Conservation (phyloP, 1,140 invertebrate genomes). For the Brachionus plicatilis region DNA sequence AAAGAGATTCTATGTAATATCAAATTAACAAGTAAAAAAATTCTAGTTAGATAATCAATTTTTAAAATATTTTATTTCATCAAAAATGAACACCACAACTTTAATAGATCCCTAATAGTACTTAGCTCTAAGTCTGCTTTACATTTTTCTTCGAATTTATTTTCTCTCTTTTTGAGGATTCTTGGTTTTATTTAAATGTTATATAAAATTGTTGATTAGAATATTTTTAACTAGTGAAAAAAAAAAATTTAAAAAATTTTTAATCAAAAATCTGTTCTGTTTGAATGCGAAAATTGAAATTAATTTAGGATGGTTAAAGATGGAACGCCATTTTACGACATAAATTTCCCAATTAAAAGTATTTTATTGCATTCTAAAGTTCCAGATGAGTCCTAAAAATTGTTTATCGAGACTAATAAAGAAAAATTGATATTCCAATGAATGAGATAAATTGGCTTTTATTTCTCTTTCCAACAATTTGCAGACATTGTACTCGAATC, state of each 20-base stretch:
- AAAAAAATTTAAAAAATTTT: neutral
- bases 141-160: neutral
- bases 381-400: conserved; percentile 22
- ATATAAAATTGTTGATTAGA: neutral
- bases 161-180: neutral
- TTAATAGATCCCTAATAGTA: neutral
- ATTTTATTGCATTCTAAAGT: neutral
- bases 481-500: neutral
- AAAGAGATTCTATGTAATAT: neutral
- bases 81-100: neutral
- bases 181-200: neutral
- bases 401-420: neutral
- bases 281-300: neutral
- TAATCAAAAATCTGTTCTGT: neutral
- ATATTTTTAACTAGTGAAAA: neutral
- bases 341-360: neutral
- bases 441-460: neutral
- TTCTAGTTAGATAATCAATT: neutral
- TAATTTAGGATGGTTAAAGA: neutral
- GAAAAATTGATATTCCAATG: neutral
- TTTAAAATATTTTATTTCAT: neutral
- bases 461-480: neutral
- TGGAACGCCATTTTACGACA: neutral
- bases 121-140: neutral
- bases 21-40: neutral